Percentiles rank a stretch among this genome's conserved stretches.
Evolutionary conservation across 2,888 invertebrate genomes (phyloP).

Genomic region (Helicoverpa assulta): DNA sequence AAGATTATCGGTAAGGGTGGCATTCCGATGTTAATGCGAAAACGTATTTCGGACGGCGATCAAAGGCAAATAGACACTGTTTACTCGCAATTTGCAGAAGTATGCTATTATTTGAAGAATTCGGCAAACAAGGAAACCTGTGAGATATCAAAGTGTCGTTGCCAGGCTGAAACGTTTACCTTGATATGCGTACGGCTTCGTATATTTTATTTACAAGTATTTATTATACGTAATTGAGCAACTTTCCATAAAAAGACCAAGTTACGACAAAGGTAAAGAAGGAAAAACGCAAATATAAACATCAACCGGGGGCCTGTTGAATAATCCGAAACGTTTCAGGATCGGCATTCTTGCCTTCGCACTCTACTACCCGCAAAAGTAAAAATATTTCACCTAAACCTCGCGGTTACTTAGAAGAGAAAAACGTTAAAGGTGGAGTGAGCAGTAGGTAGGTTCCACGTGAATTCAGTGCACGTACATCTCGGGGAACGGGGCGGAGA

Average conservation of each 20-base stretch:
- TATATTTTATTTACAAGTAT: constrained; percentile 8
- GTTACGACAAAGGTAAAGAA: constrained; percentile 23
- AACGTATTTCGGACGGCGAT: constrained; percentile 35
- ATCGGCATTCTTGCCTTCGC: constrained; percentile 47
- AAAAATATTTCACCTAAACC: constrained; percentile 61
- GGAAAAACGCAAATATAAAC: constrained; percentile 41
- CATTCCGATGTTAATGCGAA: constrained; percentile 49
- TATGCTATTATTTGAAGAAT: constrained; percentile 34
- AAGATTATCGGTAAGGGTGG: constrained; percentile 56
- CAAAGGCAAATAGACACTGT: constrained; percentile 41
- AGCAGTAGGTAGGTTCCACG: constrained; percentile 46
- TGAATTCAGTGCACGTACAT: constrained; percentile 72
- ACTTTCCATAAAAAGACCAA: constrained; percentile 18
- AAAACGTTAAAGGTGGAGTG: constrained; percentile 54
- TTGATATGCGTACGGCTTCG: neutral
- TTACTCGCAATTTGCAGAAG: constrained; percentile 27
- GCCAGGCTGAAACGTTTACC: neutral
- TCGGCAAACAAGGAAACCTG: constrained; percentile 17
- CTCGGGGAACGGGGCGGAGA: constrained; percentile 60
- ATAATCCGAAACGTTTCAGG: constrained; percentile 54
- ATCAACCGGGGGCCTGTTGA: constrained; percentile 48
- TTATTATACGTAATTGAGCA: constrained; percentile 6
- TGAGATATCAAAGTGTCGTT: neutral
- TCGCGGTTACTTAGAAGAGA: constrained; percentile 56
- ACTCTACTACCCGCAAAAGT: constrained; percentile 53